Evolutionary conservation across 2,113 vertebrate species (phyloP), one percentile per base, ranked within the genome.

Genomic region (Crotalus helleri): DNA sequence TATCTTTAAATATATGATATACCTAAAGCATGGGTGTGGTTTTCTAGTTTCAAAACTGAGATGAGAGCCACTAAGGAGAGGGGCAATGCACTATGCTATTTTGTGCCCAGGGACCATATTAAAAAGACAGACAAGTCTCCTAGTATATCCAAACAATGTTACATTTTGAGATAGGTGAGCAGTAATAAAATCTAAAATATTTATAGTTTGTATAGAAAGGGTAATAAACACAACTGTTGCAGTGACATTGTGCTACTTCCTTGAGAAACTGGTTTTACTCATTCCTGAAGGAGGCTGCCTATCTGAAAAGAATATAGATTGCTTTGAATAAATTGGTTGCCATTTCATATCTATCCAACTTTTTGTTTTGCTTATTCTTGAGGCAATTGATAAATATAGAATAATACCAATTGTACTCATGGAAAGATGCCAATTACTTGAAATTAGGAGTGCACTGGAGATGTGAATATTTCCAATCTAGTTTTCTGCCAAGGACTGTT

Each of bases 381-480:
- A 91, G 91, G 58, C 93, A 90, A 90, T 93, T 74, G 91, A 93
- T 95, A 95, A 92, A 93, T 92, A 93, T 92, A 94, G 95, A 96
- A 95, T 95, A 95, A 95, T 95, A 94, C 96, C 95, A 95, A 94
- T 94, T 96, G 96, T 94, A 94, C 96, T 96, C 95, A 95, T 94
- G 95, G 64, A 94, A 95, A 95, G 94, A 93, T 92, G 8, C 90
- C 95, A 92, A 93, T 94, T 85, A 87, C 90, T 95, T 92, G 95
- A 57, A 95, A 95, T 93, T 93, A 89, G 94, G 93, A 55, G 91
- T 96, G 95, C 93, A 93, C 92, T 95, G 90, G 53, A 88, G 51
- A 93, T 93, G 93, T 81, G 91, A 97, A 95, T 94, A 97, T 97
- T 97, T 97, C 97, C 97, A 97, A 95, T 94, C 96, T 92, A 91